Evolutionary conservation across 2,888 invertebrate species (phyloP).

Genomic region (Stenolophus ochropezus): DNA sequence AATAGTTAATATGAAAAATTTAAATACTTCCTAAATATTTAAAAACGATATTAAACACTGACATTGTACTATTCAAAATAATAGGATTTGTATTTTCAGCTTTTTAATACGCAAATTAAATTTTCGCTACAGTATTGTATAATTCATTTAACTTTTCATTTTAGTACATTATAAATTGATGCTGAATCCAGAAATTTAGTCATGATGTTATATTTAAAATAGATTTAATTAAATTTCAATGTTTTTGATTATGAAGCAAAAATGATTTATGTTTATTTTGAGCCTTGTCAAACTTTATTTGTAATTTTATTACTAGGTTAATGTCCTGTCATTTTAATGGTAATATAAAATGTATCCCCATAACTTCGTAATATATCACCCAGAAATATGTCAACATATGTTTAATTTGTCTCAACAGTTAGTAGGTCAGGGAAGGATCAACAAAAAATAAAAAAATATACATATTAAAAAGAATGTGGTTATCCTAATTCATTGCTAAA

Average conservation of each 20-base stretch:
- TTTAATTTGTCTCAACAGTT: no score
- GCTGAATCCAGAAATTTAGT: not conserved
- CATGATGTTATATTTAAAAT: not conserved
- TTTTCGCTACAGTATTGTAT: not conserved
- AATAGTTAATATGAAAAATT: not conserved
- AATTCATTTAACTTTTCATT: not conserved
- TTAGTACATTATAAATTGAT: not conserved
- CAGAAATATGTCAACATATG: not conserved
- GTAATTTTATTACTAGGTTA: not conserved
- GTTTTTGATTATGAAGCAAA: not conserved
- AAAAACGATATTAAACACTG: not conserved
- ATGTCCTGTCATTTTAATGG: not conserved
- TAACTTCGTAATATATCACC: not conserved
- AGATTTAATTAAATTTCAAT: no score
- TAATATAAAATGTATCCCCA: not conserved
- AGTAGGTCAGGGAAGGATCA: no score
- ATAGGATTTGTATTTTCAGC: not conserved
- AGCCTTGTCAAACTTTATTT: not conserved
- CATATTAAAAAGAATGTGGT: no score
- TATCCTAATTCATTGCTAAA: no score
- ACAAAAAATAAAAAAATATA: no score
- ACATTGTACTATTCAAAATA: not conserved
- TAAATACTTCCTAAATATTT: not conserved
- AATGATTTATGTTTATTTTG: not conserved
- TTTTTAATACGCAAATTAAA: not conserved